Percentiles rank a stretch among this genome's conserved stretches.
These are phyloP conservation scores for Pagetopsis macropterus DNA, from an alignment of 2,797 vertebrate species.

Conservation along the genomic window DNA sequence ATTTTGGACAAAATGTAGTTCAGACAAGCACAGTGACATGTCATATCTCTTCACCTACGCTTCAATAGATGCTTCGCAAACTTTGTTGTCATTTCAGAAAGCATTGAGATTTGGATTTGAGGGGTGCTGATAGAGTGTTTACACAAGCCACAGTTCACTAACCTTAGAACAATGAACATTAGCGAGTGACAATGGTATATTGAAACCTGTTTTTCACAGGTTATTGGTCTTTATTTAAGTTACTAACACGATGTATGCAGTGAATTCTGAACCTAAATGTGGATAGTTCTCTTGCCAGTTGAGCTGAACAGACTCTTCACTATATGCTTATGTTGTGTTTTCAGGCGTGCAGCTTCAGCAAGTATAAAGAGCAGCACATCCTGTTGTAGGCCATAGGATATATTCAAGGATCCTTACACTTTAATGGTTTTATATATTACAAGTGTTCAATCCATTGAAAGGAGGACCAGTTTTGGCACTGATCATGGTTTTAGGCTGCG, in stretches of 20 bases:
- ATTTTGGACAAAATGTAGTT: not conserved
- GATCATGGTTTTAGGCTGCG: conserved; percentile 13
- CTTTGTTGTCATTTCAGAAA: not conserved
- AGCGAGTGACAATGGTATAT: not conserved
- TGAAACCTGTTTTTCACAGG: conserved; percentile 19
- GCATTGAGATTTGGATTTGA: not conserved
- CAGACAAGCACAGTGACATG: not conserved
- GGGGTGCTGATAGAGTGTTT: not conserved
- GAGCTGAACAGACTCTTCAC: conserved; percentile 29
- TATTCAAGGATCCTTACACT: conserved; percentile 25
- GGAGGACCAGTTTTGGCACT: not conserved
- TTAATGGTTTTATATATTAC: conserved; percentile 13
- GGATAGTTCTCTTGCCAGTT: conserved; percentile 50
- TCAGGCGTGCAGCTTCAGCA: conserved; percentile 56
- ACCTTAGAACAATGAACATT: conserved; percentile 33
- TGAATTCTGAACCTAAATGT: conserved; percentile 67
- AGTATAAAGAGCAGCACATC: conserved; percentile 34
- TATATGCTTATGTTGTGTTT: conserved; percentile 58
- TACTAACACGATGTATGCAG: conserved; percentile 39
- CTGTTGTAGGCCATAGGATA: conserved; percentile 3
- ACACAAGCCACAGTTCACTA: conserved; percentile 8
- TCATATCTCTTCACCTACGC: not conserved
- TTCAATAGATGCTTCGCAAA: not conserved
- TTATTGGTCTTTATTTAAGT: conserved; percentile 63
- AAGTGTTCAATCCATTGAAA: not conserved